A percentile compares a stretch with the other conserved stretches of the same genome.
phyloP scores from a whole-genome alignment of 92 coral and sea anemone genomes.

The Umimayanthus kanabou region DNA sequence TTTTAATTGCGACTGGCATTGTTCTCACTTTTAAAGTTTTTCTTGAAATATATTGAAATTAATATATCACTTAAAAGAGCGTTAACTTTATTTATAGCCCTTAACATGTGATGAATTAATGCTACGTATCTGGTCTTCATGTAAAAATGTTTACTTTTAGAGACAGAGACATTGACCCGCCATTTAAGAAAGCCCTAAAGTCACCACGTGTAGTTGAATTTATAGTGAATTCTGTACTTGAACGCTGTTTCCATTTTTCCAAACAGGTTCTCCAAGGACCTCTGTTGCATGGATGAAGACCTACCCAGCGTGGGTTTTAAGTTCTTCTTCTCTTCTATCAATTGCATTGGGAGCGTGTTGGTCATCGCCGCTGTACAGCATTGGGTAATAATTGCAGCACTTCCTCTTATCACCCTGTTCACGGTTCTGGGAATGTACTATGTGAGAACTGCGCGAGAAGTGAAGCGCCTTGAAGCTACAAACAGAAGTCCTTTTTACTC shows the following conservation, averaged over 20 bases:
- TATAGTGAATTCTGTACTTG: no score
- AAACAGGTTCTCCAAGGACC: slow-evolving; percentile 35
- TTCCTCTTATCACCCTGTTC: slow-evolving; percentile 59
- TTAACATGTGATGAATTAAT: no score
- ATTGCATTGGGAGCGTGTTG: slow-evolving; percentile 60
- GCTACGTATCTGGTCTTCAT: no score
- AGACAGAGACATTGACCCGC: no score
- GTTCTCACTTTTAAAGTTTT: no score
- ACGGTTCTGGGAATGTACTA: slow-evolving; percentile 53
- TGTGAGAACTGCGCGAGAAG: slow-evolving; percentile 32
- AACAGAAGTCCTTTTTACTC: slow-evolving; percentile 58
- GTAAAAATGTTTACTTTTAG: neutral
- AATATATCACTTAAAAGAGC: no score
- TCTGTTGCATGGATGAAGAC: slow-evolving; percentile 59
- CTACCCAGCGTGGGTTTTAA: slow-evolving; percentile 54
- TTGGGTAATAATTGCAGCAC: slow-evolving; percentile 57
- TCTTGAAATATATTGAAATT: no score
- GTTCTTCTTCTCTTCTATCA: slow-evolving; percentile 35
- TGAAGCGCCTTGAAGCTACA: slow-evolving; percentile 37
- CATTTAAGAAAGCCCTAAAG: neutral
- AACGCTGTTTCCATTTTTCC: neutral
- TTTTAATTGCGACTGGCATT: no score
- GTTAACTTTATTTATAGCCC: no score
- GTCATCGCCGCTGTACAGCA: slow-evolving; percentile 59
- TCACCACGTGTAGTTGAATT: neutral